phyloP scores from a whole-genome alignment of 2,113 vertebrate genomes.

The Percina caprodes region DNA sequence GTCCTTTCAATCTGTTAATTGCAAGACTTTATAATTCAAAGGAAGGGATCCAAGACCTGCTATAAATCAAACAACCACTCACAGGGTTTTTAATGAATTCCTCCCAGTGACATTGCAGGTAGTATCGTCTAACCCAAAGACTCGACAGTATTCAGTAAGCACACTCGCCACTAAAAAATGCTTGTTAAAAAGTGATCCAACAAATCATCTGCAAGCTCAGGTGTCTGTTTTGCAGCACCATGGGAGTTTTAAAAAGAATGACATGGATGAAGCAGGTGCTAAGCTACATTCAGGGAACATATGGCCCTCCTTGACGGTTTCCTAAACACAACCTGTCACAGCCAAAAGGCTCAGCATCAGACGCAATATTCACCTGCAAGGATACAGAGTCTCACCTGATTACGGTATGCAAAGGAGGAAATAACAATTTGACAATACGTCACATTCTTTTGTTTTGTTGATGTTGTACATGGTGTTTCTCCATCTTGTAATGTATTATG shows the following conservation, averaged over 20 bases:
- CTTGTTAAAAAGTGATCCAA: slow-evolving; percentile 9
- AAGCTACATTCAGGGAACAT: slow-evolving; percentile 22
- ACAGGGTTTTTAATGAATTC: slow-evolving; percentile 65
- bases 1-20: slow-evolving; percentile 77
- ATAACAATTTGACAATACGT: neutral
- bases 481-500: too few relatives aligned
- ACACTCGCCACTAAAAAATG: neutral
- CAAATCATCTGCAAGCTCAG: slow-evolving; percentile 1
- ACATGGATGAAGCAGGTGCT: slow-evolving; percentile 14
- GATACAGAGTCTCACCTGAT: neutral
- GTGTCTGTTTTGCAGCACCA: neutral
- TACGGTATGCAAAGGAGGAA: neutral
- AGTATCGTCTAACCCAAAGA: slow-evolving; percentile 13
- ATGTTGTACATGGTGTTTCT: neutral
- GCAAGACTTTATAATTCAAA: slow-evolving; percentile 69
- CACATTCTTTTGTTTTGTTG: neutral
- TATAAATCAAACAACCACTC: slow-evolving; percentile 65
- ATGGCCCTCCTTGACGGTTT: neutral
- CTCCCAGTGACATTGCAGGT: slow-evolving; percentile 65
- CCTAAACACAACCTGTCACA: slow-evolving; percentile 10
- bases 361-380: slow-evolving; percentile 11
- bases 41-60: slow-evolving; percentile 48
- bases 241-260: neutral
- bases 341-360: neutral
- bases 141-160: neutral